phyloP scores from a whole-genome alignment of 2,113 vertebrate genomes.

The Neolamprologus brichardi region DNA sequence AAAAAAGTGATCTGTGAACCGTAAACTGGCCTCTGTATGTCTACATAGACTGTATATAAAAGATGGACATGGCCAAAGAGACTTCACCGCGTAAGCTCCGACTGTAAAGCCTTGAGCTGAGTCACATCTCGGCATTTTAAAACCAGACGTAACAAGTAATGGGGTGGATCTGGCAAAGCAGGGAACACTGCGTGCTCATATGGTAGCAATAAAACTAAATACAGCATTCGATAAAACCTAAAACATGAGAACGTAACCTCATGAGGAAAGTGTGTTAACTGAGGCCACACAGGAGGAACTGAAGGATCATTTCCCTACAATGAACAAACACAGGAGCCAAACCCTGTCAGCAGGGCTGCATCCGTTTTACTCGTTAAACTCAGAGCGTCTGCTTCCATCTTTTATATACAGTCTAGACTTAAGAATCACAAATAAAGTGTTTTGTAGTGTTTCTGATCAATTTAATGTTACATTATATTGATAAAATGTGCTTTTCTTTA shows the following conservation, averaged over 20 bases:
- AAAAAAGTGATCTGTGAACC: not conserved
- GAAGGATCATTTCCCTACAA: not conserved
- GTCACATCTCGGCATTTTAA: not conserved
- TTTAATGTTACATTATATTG: not conserved
- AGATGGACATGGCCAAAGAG: not conserved
- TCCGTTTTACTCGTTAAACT: not conserved
- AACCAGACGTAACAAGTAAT: not conserved
- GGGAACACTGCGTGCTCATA: not conserved
- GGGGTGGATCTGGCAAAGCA: not conserved
- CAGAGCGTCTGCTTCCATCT: not conserved
- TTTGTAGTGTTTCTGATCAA: not conserved
- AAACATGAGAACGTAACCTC: not conserved
- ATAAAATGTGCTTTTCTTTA: not conserved
- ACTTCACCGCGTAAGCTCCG: not conserved
- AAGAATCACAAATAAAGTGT: not conserved
- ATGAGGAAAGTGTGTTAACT: not conserved
- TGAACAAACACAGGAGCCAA: not conserved
- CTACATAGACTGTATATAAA: not conserved
- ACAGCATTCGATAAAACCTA: not conserved
- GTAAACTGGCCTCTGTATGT: not conserved
- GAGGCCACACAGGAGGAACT: not conserved
- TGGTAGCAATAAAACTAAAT: not conserved
- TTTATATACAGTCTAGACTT: not conserved
- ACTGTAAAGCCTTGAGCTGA: fast-evolving
- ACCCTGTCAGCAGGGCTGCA: not conserved